Conservation (phyloP, 1,140 invertebrate genomes). For the Cydia amplana region DNA sequence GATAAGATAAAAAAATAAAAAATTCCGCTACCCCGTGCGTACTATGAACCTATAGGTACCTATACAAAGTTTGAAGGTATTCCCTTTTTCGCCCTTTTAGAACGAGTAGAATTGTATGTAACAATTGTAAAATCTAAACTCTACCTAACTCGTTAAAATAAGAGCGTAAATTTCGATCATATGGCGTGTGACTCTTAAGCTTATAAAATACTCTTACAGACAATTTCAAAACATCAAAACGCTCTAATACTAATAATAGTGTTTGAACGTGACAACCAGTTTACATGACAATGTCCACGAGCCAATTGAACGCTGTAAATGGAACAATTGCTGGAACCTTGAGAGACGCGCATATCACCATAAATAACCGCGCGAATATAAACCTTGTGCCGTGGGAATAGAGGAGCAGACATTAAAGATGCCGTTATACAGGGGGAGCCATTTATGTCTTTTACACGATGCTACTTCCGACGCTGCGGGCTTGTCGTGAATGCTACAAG, state of each 20-base stretch:
- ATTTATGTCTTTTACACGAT: slow-evolving; percentile 32
- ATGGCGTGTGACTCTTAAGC: too few species aligned
- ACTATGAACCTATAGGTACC: too few species aligned
- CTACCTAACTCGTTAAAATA: too few species aligned
- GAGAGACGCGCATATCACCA: background rate
- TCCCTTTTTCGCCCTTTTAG: too few species aligned
- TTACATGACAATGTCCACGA: slow-evolving; percentile 15
- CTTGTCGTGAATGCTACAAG: slow-evolving; percentile 20
- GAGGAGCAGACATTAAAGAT: background rate
- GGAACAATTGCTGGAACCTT: slow-evolving; percentile 24
- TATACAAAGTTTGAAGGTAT: too few species aligned
- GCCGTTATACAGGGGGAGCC: slow-evolving; percentile 16
- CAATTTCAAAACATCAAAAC: too few species aligned
- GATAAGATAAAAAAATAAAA: too few species aligned
- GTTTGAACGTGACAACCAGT: slow-evolving; percentile 1
- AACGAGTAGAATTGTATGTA: too few species aligned
- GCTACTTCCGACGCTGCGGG: slow-evolving; percentile 29
- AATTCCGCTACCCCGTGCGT: too few species aligned
- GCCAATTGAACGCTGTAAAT: slow-evolving; percentile 17
- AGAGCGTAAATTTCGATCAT: too few species aligned
- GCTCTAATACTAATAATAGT: background rate
- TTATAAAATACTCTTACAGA: too few species aligned
- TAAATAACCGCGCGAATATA: background rate
- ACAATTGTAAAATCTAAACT: too few species aligned
- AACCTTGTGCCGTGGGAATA: background rate